Base-by-base conservation (phyloP, 1,140 invertebrate species). In the Aleiodes sp. region DNA sequence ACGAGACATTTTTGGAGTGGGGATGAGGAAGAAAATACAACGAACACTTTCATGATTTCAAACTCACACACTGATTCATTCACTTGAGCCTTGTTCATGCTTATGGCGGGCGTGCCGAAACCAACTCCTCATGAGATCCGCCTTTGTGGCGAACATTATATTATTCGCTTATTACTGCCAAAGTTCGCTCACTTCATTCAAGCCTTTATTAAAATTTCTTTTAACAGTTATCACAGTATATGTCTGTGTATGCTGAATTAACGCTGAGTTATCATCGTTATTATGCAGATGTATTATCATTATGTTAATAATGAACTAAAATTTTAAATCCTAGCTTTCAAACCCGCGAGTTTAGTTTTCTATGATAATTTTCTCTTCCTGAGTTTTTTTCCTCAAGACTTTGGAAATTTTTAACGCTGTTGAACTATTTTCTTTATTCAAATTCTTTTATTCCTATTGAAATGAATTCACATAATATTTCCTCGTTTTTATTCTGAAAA, bases 201-300 rank as follows among this genome's bases (percentile, higher is more conserved):
- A n/a, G n/a, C n/a, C n/a, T n/a, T 41, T 2, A 0, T 33, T 33
- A 8, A 33, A 33, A 33, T 33, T 33, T 33, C 4, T 33, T 33
- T 4, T 33, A 4, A 33, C 9, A 4, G 4, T 33, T 33, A 33
- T 33, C 31, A 33, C 9, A 33, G 4, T 33, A 33, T 33, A 33
- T 9, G 4, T 73, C 59, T 74, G 29, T 68, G 65, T 71, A 43
- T 61, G 43, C 65, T 31, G 70, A 61, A 70, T 73, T 56, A 62
- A 14, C 24, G 35, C 2, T 43, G 68, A 65, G 39, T 77, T 76
- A 78, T 80, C 79, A 72, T 74, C 67, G 74, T 75, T 65, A 80
- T 80, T 77, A 79, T 78, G 76, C 65, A 74, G 75, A 78, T 79
- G 73, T 63, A 68, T 77, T 78, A 77, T 75, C 75, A 75, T 78